Conservation (phyloP, 2,888 invertebrate genomes). For the Osmoderma eremita region DNA sequence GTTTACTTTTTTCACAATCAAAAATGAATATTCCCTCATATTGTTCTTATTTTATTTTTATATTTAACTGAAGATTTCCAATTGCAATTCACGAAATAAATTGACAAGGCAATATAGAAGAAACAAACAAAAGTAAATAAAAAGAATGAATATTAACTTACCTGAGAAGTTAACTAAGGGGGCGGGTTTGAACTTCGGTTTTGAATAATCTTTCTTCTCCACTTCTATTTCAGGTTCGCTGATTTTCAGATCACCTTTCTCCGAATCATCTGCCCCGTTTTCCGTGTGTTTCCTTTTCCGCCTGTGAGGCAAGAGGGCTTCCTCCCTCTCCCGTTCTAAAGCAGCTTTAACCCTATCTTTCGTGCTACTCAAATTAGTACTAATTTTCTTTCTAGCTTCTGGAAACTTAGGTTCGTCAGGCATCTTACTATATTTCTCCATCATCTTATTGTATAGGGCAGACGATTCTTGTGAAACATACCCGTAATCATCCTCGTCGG, state of each 20-base stretch:
- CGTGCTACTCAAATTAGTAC: conserved; percentile 68
- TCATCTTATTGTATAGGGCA: conserved; percentile 83
- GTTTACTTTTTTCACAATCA: too few species aligned
- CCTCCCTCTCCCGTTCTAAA: conserved; percentile 75
- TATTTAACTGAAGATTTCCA: too few species aligned
- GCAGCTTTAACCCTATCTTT: conserved; percentile 83
- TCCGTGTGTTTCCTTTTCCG: conserved; percentile 66
- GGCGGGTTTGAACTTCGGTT: conserved; percentile 72
- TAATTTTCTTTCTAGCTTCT: conserved; percentile 66
- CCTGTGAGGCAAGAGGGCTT: conserved; percentile 75
- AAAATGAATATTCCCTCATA: too few species aligned
- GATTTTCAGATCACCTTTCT: conserved; percentile 53
- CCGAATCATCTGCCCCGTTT: conserved; percentile 50
- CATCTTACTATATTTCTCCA: conserved; percentile 81
- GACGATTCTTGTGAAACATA: conserved; percentile 87
- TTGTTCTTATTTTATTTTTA: too few species aligned
- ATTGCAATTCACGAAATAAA: too few species aligned
- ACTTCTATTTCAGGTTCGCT: conserved; percentile 61
- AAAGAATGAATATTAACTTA: conserved; percentile 42
- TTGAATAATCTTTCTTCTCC: conserved; percentile 60
- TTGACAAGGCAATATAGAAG: background rate
- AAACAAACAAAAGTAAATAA: background rate
- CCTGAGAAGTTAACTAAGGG: conserved; percentile 82
- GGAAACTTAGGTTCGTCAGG: conserved; percentile 79
- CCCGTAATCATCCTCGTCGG: conserved; percentile 92